Evolutionary conservation across 2,113 vertebrate genomes (phyloP).

Genomic region (Gasterosteus nipponicus): DNA sequence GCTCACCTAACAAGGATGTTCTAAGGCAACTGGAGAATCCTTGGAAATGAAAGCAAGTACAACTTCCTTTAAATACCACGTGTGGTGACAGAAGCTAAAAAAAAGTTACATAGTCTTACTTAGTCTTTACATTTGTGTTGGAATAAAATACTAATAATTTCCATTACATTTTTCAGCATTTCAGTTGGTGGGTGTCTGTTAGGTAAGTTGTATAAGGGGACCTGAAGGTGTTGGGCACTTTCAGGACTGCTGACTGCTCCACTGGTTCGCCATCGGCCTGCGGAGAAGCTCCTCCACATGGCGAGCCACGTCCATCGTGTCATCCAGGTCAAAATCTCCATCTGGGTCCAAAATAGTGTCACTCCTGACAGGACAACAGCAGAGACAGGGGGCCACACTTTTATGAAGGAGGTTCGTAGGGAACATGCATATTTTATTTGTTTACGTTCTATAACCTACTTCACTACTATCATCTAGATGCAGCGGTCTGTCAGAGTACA

Average conservation of each 20-base stretch:
- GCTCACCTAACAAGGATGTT: background rate
- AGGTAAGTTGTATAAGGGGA: background rate
- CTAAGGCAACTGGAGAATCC: background rate
- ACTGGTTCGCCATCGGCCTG: conserved; percentile 90
- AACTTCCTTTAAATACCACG: background rate
- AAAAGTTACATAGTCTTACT: background rate
- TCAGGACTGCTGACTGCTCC: conserved; percentile 93
- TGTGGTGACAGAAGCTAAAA: background rate
- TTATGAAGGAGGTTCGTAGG: background rate
- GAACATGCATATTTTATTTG: background rate
- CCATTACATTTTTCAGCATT: background rate
- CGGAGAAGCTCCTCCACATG: conserved; percentile 94
- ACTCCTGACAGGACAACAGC: conserved; percentile 48
- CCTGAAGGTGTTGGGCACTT: conserved; percentile 32
- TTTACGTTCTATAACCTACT: background rate
- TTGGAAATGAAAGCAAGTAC: background rate
- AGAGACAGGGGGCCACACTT: background rate
- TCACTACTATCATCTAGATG: background rate
- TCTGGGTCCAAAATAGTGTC: conserved; percentile 91
- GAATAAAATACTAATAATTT: background rate
- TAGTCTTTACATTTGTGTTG: background rate
- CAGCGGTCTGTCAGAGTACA: background rate
- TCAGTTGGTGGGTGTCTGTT: conserved; percentile 6
- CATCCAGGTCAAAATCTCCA: conserved; percentile 93
- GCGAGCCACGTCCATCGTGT: conserved; percentile 94